These are phyloP conservation scores for Vidua chalybeata DNA, from an alignment of 2,113 vertebrate species.

Conservation along the genomic window DNA sequence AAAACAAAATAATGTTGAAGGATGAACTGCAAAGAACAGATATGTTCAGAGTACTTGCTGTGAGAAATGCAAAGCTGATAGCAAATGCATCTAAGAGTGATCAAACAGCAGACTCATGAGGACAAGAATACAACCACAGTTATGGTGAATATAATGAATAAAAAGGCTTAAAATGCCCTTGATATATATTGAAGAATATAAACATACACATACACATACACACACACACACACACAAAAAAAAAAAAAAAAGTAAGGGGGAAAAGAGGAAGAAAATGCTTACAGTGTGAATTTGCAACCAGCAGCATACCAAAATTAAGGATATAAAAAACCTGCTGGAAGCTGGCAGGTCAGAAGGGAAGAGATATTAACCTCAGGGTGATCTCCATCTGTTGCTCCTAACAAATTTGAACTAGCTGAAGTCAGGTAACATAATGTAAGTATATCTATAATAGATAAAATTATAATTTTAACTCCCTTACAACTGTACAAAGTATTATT, in stretches of 20 bases:
- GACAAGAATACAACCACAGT: background rate
- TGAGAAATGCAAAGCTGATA: background rate
- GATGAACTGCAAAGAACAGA: background rate
- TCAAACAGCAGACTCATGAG: background rate
- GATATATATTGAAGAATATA: background rate
- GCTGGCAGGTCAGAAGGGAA: background rate
- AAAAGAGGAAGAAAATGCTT: background rate
- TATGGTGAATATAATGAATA: background rate
- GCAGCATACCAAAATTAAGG: background rate
- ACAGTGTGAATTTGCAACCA: background rate
- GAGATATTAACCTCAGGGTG: conserved; percentile 30
- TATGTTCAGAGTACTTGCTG: background rate
- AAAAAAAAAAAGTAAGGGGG: background rate
- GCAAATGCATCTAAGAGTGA: background rate
- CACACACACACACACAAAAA: background rate
- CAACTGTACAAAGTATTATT: background rate
- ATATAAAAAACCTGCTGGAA: conserved; percentile 21
- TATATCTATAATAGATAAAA: background rate
- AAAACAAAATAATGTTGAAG: background rate
- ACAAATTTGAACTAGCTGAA: background rate
- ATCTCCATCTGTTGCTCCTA: conserved; percentile 38
- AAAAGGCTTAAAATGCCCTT: background rate
- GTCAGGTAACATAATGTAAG: background rate
- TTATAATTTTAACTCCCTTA: background rate
- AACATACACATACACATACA: background rate